Conservation (phyloP, 2,113 vertebrate species). For the Seriola dumerili region DNA sequence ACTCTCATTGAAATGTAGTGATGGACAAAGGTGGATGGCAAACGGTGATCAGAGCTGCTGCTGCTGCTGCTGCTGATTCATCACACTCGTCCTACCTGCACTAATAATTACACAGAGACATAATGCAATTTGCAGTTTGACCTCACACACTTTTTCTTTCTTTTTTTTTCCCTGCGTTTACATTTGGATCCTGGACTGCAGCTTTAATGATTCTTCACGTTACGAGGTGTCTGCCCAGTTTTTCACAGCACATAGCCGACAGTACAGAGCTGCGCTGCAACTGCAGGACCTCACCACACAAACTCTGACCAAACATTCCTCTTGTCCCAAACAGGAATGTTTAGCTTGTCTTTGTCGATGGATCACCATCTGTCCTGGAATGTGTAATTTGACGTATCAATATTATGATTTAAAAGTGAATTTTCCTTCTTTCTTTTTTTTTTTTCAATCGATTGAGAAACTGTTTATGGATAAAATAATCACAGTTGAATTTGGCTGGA, state of each 20-base stretch:
- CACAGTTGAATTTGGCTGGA: background rate
- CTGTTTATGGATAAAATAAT: background rate
- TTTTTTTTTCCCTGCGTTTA: background rate
- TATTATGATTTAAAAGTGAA: background rate
- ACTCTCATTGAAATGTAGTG: constrained; percentile 21
- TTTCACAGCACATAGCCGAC: background rate
- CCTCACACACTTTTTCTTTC: background rate
- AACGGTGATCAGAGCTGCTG: background rate
- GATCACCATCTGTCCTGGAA: background rate
- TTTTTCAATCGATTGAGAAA: background rate
- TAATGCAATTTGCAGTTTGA: background rate
- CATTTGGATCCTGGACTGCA: background rate
- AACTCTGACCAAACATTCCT: background rate
- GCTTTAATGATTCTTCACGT: background rate
- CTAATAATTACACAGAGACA: background rate
- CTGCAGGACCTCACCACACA: background rate
- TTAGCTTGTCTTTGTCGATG: background rate
- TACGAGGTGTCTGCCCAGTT: background rate
- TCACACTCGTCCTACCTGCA: background rate
- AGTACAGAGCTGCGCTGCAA: constrained; percentile 4
- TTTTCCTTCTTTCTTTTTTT: too few relatives aligned
- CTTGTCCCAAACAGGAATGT: background rate
- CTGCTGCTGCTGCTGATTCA: constrained; percentile 12
- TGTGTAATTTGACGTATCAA: background rate
- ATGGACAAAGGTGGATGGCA: constrained; percentile 8